These are phyloP conservation scores for Aphrophora alni DNA, from an alignment of 2,888 invertebrate genomes.

Conservation along the genomic window DNA sequence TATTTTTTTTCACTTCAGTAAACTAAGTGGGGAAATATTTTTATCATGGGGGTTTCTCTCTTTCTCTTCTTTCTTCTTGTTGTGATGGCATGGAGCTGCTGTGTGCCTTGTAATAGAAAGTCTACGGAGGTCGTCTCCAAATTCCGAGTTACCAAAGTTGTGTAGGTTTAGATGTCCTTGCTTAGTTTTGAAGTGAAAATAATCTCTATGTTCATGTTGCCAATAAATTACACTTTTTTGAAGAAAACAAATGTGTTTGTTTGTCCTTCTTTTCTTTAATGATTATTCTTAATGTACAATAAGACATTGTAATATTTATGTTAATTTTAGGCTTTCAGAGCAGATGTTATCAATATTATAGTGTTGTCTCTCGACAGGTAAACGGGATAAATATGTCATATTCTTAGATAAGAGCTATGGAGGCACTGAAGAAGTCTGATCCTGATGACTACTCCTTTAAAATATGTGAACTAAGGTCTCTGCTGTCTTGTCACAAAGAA, in stretches of 20 bases:
- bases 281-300: too few species aligned
- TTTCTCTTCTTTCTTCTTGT: constrained; percentile 22
- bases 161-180: constrained; percentile 38
- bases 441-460: too few species aligned
- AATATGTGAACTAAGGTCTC: too few species aligned
- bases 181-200: constrained; percentile 46
- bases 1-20: constrained; percentile 42
- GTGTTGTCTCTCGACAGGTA: too few species aligned
- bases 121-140: constrained; percentile 29
- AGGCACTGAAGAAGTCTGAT: too few species aligned
- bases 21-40: constrained; percentile 37
- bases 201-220: constrained; percentile 44
- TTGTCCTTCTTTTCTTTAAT: too few species aligned
- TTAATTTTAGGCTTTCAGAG: too few species aligned
- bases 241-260: neutral
- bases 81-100: constrained; percentile 6
- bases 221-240: constrained; percentile 44
- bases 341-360: too few species aligned
- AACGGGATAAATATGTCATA: too few species aligned
- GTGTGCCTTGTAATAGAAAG: constrained; percentile 39
- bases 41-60: constrained; percentile 34
- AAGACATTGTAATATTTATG: too few species aligned
- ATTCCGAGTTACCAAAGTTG: constrained; percentile 34
- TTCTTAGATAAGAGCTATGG: too few species aligned
- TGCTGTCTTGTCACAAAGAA: too few species aligned